Evolutionary conservation across 2,797 vertebrate genomes (phyloP).

Genomic region (Octomys mimax): DNA sequence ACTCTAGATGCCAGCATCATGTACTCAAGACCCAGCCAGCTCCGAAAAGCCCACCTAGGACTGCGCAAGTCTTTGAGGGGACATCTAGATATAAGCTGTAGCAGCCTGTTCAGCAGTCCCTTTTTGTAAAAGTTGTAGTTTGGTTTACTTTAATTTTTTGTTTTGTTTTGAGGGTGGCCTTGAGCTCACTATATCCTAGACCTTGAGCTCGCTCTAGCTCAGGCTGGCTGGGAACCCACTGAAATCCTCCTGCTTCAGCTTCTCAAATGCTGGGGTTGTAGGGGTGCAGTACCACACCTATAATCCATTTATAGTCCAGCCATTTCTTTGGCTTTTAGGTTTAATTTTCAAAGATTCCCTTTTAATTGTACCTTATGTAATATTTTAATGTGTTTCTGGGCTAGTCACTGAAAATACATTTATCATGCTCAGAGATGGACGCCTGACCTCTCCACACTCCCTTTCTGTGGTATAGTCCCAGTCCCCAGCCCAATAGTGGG

Average conservation of each 20-base stretch:
- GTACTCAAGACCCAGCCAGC: too few species aligned
- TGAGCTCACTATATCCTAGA: not conserved
- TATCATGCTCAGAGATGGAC: not conserved
- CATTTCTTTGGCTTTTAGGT: not conserved
- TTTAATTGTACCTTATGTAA: not conserved
- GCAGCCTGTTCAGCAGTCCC: not conserved
- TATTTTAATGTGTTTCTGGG: not conserved
- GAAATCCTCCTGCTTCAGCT: not conserved
- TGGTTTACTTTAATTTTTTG: not conserved
- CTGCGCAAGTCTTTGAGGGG: too few species aligned
- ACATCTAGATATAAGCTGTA: not conserved
- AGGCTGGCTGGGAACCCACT: not conserved
- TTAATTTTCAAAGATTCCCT: not conserved
- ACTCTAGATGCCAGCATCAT: too few species aligned
- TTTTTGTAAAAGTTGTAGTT: not conserved
- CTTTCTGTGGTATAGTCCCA: not conserved
- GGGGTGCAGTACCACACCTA: not conserved
- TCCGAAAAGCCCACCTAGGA: too few species aligned
- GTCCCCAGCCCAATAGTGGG: not conserved
- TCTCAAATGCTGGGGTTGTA: not conserved
- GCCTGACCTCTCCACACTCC: not conserved
- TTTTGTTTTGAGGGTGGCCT: not conserved
- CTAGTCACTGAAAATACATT: not conserved
- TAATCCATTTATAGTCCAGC: not conserved
- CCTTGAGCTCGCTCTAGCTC: not conserved